Evolutionary conservation across 2,888 invertebrate species (phyloP).

Genomic region (Melanargia galathea): DNA sequence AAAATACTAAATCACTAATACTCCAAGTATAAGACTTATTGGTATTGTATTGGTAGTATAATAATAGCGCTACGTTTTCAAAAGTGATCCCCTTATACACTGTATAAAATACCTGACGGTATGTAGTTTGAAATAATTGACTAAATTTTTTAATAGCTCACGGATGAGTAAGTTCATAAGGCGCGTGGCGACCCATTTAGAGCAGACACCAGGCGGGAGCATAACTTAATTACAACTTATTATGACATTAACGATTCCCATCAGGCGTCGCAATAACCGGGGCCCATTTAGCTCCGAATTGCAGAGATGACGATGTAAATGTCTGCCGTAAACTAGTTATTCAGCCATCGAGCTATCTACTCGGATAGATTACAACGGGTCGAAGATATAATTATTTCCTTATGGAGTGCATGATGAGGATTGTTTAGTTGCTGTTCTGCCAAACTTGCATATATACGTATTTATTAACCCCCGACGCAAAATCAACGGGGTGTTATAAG

Average conservation of each 20-base stretch:
- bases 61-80: no score
- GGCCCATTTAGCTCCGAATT: constrained; percentile 32
- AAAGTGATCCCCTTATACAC: no score
- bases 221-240: constrained; percentile 34
- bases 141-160: not conserved
- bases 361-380: constrained; percentile 7
- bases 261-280: constrained; percentile 32
- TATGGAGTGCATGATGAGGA: not conserved
- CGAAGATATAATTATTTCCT: not conserved
- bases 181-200: constrained; percentile 12
- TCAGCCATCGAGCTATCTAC: constrained; percentile 7
- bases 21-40: no score
- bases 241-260: constrained; percentile 33
- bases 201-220: constrained; percentile 5
- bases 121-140: no score
- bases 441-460: no score
- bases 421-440: not conserved
- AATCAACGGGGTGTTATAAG: no score
- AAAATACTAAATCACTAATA: no score
- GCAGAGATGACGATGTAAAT: constrained; percentile 31
- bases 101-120: not conserved
- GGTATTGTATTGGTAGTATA: no score
- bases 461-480: no score
- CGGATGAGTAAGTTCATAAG: not conserved
- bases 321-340: constrained; percentile 27